These are phyloP conservation scores for Elegia similella DNA, from an alignment of 2,888 invertebrate genomes.

Conservation along the genomic window DNA sequence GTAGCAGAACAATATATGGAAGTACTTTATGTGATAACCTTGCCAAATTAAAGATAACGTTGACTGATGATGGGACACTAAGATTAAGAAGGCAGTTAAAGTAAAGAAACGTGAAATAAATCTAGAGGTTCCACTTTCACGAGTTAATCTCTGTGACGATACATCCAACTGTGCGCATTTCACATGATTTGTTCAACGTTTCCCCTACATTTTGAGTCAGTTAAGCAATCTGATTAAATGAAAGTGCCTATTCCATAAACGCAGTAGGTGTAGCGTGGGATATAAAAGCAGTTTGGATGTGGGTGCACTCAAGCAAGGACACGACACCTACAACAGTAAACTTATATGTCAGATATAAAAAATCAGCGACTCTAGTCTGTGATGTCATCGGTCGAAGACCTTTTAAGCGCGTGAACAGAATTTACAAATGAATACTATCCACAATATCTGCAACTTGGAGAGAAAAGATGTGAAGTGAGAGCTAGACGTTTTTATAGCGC, in stretches of 20 bases:
- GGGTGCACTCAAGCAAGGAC: slow-evolving; percentile 65
- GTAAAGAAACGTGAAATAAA: neutral
- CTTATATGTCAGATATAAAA: slow-evolving; percentile 26
- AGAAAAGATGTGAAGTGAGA: slow-evolving; percentile 6
- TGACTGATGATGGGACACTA: slow-evolving; percentile 23
- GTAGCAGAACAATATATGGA: neutral
- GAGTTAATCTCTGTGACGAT: slow-evolving; percentile 1
- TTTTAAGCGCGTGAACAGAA: slow-evolving; percentile 32
- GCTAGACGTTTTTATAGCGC: slow-evolving; percentile 11
- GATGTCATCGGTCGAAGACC: slow-evolving; percentile 60
- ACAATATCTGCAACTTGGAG: neutral
- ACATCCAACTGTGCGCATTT: slow-evolving; percentile 9
- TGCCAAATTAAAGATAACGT: slow-evolving; percentile 38
- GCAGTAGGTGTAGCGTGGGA: slow-evolving; percentile 71
- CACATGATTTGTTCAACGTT: slow-evolving; percentile 31
- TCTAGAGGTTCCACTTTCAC: slow-evolving; percentile 8
- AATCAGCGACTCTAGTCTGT: slow-evolving; percentile 36
- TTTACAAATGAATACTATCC: slow-evolving; percentile 3
- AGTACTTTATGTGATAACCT: slow-evolving; percentile 32
- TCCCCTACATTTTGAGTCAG: slow-evolving; percentile 47
- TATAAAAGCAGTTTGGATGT: slow-evolving; percentile 45
- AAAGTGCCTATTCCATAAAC: slow-evolving; percentile 55
- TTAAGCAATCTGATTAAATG: slow-evolving; percentile 65
- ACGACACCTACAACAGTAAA: slow-evolving; percentile 43
- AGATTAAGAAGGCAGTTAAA: slow-evolving; percentile 2